Evolutionary conservation across 1,140 invertebrate species (phyloP).

Genomic region (Galleria mellonella): DNA sequence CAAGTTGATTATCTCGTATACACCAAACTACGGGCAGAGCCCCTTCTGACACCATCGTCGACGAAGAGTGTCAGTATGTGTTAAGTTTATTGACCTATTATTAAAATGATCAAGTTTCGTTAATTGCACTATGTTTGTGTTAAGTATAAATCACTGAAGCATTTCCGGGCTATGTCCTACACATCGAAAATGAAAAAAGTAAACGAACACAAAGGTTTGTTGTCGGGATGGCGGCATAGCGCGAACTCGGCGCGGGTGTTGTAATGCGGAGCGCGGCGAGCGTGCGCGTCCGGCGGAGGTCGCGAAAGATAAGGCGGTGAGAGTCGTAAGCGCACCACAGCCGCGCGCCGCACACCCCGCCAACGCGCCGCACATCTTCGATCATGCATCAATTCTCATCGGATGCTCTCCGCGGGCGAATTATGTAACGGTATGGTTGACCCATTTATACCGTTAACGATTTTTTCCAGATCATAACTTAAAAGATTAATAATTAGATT

Average conservation of each 20-base stretch:
- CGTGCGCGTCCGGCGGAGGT: slow-evolving; percentile 69
- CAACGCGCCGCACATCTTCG: slow-evolving; percentile 35
- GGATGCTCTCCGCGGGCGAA: slow-evolving; percentile 46
- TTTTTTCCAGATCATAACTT: slow-evolving; percentile 6
- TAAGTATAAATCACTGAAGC: slow-evolving; percentile 34
- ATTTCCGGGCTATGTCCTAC: slow-evolving; percentile 46
- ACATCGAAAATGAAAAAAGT: slow-evolving; percentile 46
- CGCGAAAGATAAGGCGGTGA: slow-evolving; percentile 71
- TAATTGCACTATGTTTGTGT: too few relatives aligned
- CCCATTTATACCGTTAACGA: slow-evolving; percentile 39
- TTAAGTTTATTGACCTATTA: slow-evolving; percentile 1
- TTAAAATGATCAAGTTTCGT: too few relatives aligned
- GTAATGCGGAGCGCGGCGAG: slow-evolving; percentile 42
- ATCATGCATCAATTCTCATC: slow-evolving; percentile 59
- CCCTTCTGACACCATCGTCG: slow-evolving; percentile 75
- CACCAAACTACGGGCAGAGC: slow-evolving; percentile 78
- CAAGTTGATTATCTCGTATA: slow-evolving; percentile 77
- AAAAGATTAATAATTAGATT: too few relatives aligned
- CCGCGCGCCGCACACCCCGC: slow-evolving; percentile 49
- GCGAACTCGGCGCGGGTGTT: slow-evolving; percentile 44
- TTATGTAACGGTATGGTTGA: slow-evolving; percentile 65
- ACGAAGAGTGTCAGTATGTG: slow-evolving; percentile 19
- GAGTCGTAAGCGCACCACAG: slow-evolving; percentile 61
- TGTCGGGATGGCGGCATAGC: slow-evolving; percentile 55
- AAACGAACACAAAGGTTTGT: slow-evolving; percentile 44